Evolutionary conservation across 2,797 vertebrate species (phyloP).

Genomic region (Aplochiton taeniatus): DNA sequence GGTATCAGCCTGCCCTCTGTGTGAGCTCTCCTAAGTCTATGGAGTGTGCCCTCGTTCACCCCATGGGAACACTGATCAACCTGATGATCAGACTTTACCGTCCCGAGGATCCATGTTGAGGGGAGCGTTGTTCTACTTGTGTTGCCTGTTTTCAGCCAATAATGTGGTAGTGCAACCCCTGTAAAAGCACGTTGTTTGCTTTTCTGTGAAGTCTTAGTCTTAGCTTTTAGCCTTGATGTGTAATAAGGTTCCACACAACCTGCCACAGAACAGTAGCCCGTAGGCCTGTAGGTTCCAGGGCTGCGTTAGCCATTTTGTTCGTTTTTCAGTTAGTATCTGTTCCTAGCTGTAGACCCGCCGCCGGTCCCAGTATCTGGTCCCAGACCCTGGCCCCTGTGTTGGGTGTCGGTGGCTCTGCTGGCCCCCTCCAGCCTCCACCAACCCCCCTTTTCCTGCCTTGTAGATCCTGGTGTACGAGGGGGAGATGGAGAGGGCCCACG

Average conservation of each 20-base stretch:
- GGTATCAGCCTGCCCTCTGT: conserved; percentile 1
- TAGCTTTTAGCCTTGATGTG: conserved; percentile 2
- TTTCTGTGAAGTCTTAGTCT: not conserved
- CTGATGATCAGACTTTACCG: too few species aligned
- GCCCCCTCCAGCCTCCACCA: not conserved
- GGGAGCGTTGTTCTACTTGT: too few species aligned
- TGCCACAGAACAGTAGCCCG: not conserved
- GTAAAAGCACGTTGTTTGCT: too few species aligned
- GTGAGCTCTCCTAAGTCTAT: not conserved
- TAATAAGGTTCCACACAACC: too few species aligned
- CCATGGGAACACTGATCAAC: not conserved
- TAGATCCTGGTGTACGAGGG: conserved; percentile 88
- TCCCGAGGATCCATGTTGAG: too few species aligned
- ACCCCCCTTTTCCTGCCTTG: not conserved
- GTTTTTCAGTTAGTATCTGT: not conserved
- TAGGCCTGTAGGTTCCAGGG: not conserved
- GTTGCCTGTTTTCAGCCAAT: too few species aligned
- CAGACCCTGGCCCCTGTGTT: not conserved
- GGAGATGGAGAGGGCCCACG: conserved; percentile 87
- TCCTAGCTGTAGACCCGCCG: too few species aligned
- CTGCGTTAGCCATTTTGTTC: not conserved
- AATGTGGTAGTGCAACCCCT: too few species aligned
- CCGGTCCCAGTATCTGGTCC: not conserved
- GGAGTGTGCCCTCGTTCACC: not conserved
- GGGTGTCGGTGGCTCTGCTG: not conserved